These are phyloP conservation scores for Polypedilum pembai DNA, from an alignment of 1,140 invertebrate genomes.

Conservation along the genomic window DNA sequence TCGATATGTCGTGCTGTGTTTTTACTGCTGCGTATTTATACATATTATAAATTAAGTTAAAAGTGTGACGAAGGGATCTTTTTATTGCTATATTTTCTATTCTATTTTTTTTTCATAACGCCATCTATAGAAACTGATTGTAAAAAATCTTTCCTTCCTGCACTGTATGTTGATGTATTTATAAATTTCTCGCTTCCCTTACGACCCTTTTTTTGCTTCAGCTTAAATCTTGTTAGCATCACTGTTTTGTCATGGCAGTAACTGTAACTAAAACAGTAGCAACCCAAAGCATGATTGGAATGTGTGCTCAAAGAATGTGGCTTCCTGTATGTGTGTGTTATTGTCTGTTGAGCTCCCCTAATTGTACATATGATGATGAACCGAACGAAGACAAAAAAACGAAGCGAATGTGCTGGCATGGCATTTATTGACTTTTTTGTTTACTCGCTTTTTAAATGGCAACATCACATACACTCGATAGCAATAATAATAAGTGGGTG, in stretches of 20 bases:
- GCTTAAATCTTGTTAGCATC: slow-evolving; percentile 8
- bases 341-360: not conserved
- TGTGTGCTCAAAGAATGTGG: not conserved
- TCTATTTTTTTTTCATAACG: too few species aligned
- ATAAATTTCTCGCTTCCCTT: too few species aligned
- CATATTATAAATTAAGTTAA: slow-evolving; percentile 3
- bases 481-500: slow-evolving; percentile 4
- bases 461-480: not conserved
- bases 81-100: too few species aligned
- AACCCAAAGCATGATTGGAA: not conserved
- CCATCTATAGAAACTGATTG: not conserved
- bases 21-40: not conserved
- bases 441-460: slow-evolving; percentile 6
- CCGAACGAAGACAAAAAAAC: not conserved
- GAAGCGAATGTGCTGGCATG: not conserved
- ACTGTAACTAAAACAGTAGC: not conserved
- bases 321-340: not conserved
- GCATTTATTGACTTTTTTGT: slow-evolving; percentile 18
- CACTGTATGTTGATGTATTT: too few species aligned
- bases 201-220: too few species aligned
- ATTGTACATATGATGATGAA: slow-evolving; percentile 18
- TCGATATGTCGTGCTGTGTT: not conserved
- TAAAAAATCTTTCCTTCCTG: not conserved
- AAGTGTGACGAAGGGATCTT: not conserved
- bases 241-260: not conserved